Conservation (phyloP, 2,888 invertebrate species). For the Empis livida region DNA sequence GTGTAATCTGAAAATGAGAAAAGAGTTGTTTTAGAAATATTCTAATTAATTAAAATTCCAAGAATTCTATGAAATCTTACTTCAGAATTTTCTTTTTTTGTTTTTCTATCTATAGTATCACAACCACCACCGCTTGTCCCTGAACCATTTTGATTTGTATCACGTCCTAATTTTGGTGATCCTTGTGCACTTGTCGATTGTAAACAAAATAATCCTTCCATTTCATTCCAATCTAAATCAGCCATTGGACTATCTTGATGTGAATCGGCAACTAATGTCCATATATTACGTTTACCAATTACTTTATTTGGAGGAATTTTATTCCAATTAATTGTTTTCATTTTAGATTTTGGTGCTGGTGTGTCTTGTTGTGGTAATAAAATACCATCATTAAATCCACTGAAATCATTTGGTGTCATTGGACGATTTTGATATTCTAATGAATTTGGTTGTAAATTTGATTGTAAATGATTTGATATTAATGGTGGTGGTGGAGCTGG, state of each 20-base stretch:
- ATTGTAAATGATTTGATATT: constrained; percentile 20
- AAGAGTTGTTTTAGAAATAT: not conserved
- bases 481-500: constrained; percentile 32
- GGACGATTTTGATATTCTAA: constrained; percentile 10
- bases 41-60: too few species aligned
- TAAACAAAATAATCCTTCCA: constrained; percentile 90
- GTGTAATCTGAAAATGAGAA: constrained; percentile 51
- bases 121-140: constrained; percentile 34
- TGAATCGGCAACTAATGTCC: constrained; percentile 77
- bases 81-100: constrained; percentile 69
- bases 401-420: constrained; percentile 20
- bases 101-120: constrained; percentile 43
- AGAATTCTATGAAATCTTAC: too few species aligned
- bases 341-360: constrained; percentile 87
- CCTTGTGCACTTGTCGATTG: constrained; percentile 50
- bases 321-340: constrained; percentile 97
- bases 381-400: constrained; percentile 21
- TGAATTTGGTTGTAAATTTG: constrained; percentile 9
- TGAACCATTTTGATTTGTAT: constrained; percentile 32
- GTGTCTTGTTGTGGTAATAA: constrained; percentile 82
- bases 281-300: constrained; percentile 81
- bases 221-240: constrained; percentile 82
- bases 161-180: constrained; percentile 41
- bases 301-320: constrained; percentile 89
- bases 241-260: constrained; percentile 74